Base-by-base conservation (phyloP, 2,113 vertebrate genomes). In the Oryzias celebensis region DNA sequence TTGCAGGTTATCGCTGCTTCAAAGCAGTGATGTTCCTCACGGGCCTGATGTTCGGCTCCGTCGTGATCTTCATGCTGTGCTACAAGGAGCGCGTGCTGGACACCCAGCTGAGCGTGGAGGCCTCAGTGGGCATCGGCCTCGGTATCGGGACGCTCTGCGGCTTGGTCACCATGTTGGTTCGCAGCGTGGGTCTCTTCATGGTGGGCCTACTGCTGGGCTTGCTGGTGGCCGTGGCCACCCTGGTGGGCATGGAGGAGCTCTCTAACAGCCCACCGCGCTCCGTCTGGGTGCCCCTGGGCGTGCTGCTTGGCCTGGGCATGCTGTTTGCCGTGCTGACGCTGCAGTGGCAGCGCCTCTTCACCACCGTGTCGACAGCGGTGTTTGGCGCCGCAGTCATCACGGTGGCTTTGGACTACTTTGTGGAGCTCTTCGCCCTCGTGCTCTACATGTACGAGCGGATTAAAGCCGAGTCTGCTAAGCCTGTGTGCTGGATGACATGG, bases 11-110 rank as follows among this genome's bases (percentile, higher is more conserved):
- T 82, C 97, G 97, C 73, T 98, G 97, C 91, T 99, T 98, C 91
- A 99, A 99, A 83, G 96, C 96, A 0, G 95, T 98, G 65, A 97
- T 99, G 92, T 98, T 98, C 91, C 92, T 98, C 81, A 98, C 97
- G 0, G 97, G 96, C 54, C 82, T 99, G 87, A 96, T 99, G 93
- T 99, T 98, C 0, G 97, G 97, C 76, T 98, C 97, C 0, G 91
- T 97, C 68, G 93, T 99, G 85, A 98, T 99, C 93, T 99, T 99
- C 90, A 93, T 97, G 93, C 91, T 99, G 70, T 99, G 97, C 92
- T 96, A 98, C 91, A 96, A 97, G 91, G 95, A 99, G 87, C 91
- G 96, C 70, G 95, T 99, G 72, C 91, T 98, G 91, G 97, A 99
- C 92, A 97, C 96, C 0, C 96, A 97, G 90, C 93, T 99, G 89